A percentile compares a stretch with the other conserved stretches of the same genome.
phyloP scores from a whole-genome alignment of 2,797 vertebrate genomes.

The Sciaenops ocellatus region DNA sequence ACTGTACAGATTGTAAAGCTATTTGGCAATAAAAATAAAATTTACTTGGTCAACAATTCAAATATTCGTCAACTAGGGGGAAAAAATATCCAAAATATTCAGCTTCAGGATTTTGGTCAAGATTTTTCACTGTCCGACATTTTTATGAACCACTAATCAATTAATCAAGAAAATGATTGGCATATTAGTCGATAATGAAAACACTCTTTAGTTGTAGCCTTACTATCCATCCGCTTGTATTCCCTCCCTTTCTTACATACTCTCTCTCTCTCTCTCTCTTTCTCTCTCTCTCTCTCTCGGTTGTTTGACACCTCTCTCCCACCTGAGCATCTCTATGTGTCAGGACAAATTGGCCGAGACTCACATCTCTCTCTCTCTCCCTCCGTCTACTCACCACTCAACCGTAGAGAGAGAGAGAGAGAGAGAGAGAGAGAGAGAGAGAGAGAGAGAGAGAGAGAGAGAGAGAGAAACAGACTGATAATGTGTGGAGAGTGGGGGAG shows the following conservation, averaged over 20 bases:
- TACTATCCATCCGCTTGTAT: slow-evolving; percentile 7
- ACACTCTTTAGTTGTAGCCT: not conserved
- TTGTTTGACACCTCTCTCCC: slow-evolving; percentile 86
- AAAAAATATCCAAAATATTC: too few relatives aligned
- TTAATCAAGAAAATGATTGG: too few relatives aligned
- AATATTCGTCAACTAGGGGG: too few relatives aligned
- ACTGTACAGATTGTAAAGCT: too few relatives aligned
- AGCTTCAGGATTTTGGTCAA: too few relatives aligned
- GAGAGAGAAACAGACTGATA: slow-evolving; percentile 61
- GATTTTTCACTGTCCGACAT: too few relatives aligned
- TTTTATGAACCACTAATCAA: too few relatives aligned
- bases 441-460: slow-evolving; percentile 24
- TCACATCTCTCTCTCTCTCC: slow-evolving; percentile 88
- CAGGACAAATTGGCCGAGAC: slow-evolving; percentile 91
- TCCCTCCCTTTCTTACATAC: slow-evolving; percentile 45
- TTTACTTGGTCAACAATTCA: not conserved
- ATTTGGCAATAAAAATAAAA: not conserved
- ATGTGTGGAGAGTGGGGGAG: slow-evolving; percentile 55
- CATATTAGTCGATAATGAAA: too few relatives aligned
- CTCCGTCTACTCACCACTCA: slow-evolving; percentile 78
- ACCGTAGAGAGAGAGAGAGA: slow-evolving; percentile 50
- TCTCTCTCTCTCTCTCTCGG: slow-evolving; percentile 65
- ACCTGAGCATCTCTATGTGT: slow-evolving; percentile 92
- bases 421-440: too few relatives aligned
- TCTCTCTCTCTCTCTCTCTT: slow-evolving; percentile 24